A percentile compares a stretch with the other conserved stretches of the same genome.
These are phyloP conservation scores for Trichogramma evanescens DNA, from an alignment of 2,888 invertebrate genomes.

Conservation along the genomic window DNA sequence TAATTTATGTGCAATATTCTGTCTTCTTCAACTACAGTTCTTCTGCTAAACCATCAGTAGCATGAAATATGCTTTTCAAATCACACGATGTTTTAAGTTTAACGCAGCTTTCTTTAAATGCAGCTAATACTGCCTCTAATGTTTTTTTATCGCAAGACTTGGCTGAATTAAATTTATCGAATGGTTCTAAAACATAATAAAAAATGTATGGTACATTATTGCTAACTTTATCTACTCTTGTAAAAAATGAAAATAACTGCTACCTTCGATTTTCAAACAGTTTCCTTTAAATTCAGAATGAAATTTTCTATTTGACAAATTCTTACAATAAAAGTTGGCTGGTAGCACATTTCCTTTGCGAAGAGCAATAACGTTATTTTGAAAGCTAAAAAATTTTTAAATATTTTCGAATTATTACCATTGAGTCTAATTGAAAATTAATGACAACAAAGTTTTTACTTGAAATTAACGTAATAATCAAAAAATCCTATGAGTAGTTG, in stretches of 20 bases:
- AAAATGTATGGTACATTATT: neutral
- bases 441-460: constrained; percentile 50
- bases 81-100: too few relatives aligned
- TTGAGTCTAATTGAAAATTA: constrained; percentile 1
- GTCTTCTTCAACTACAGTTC: too few relatives aligned
- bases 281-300: neutral
- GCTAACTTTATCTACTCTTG: too few relatives aligned
- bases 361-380: constrained; percentile 75
- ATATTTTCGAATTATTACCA: neutral
- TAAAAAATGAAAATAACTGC: too few relatives aligned
- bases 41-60: too few relatives aligned
- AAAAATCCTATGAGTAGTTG: constrained; percentile 79
- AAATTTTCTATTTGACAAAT: constrained; percentile 79
- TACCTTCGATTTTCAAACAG: neutral
- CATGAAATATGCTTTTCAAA: too few relatives aligned
- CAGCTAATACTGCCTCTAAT: too few relatives aligned
- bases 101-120: too few relatives aligned
- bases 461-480: constrained; percentile 77
- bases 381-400: constrained; percentile 51
- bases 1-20: too few relatives aligned
- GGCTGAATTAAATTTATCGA: neutral
- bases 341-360: constrained; percentile 68
- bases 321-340: constrained; percentile 73
- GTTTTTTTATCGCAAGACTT: neutral
- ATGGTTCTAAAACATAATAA: constrained; percentile 1